Evolutionary conservation across 2,888 invertebrate species (phyloP).

Genomic region (Bhutanitis thaidina): DNA sequence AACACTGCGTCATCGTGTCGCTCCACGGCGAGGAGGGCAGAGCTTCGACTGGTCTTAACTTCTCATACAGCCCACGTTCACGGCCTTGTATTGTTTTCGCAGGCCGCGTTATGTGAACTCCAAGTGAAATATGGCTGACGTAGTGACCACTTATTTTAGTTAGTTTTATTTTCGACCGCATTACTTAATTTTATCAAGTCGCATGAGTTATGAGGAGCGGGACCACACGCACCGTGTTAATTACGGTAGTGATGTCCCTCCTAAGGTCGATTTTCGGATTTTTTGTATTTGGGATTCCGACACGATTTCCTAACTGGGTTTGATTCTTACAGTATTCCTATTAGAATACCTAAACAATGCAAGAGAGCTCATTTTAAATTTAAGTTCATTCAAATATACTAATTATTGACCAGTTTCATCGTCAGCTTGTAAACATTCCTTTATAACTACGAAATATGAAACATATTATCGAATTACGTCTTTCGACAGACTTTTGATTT

Average conservation of each 20-base stretch:
- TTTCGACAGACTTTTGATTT: constrained; percentile 9
- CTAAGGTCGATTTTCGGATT: constrained; percentile 27
- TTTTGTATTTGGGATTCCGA: constrained; percentile 26
- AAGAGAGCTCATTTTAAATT: not conserved
- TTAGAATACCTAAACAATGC: not conserved
- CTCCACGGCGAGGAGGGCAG: not conserved
- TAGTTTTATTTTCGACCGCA: constrained; percentile 45
- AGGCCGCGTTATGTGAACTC: constrained; percentile 74
- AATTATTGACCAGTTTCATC: too few relatives aligned
- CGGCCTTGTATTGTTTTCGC: constrained; percentile 75
- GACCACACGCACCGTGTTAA: constrained; percentile 75
- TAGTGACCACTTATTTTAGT: constrained; percentile 72
- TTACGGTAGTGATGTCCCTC: constrained; percentile 56
- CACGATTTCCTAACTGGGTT: constrained; percentile 20
- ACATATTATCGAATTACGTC: too few relatives aligned
- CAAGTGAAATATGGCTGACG: constrained; percentile 73
- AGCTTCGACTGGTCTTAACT: constrained; percentile 6
- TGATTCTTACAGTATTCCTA: not conserved
- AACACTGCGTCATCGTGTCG: not conserved
- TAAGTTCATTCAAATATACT: too few relatives aligned
- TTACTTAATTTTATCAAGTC: constrained; percentile 79
- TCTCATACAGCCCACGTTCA: constrained; percentile 33
- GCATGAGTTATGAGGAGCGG: constrained; percentile 73
- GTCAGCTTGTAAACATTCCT: too few relatives aligned
- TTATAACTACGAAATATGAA: too few relatives aligned